These are phyloP conservation scores for Hozukius guyotensis DNA, from an alignment of 2,797 vertebrate genomes.

Conservation along the genomic window DNA sequence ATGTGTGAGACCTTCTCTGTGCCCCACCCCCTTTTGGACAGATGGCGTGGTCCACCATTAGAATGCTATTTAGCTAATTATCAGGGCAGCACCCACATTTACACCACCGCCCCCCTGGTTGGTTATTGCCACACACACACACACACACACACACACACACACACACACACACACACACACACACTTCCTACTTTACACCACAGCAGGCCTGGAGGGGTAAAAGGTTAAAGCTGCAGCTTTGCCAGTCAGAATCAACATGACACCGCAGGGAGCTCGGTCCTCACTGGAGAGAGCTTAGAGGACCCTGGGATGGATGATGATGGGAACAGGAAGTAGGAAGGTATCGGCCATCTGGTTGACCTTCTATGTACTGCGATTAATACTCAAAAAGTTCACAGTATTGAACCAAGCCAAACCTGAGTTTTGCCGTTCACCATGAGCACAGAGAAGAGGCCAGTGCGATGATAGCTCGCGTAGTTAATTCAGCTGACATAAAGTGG, in stretches of 20 bases:
- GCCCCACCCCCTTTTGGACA: slow-evolving; percentile 70
- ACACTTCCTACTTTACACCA: slow-evolving; percentile 12
- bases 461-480: neutral
- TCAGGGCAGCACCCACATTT: slow-evolving; percentile 59
- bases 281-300: slow-evolving; percentile 47
- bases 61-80: slow-evolving; percentile 80
- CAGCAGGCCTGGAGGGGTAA: slow-evolving; percentile 59
- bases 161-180: neutral
- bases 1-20: slow-evolving; percentile 72
- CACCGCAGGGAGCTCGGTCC: slow-evolving; percentile 46
- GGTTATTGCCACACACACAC: slow-evolving; percentile 43
- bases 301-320: slow-evolving; percentile 37
- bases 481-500: slow-evolving; percentile 7
- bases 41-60: slow-evolving; percentile 75
- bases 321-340: slow-evolving; percentile 48
- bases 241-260: slow-evolving; percentile 47
- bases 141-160: slow-evolving; percentile 28
- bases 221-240: slow-evolving; percentile 72
- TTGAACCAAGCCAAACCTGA: slow-evolving; percentile 18
- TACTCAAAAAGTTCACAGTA: slow-evolving; percentile 39
- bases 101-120: slow-evolving; percentile 25
- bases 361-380: slow-evolving; percentile 42
- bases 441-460: neutral
- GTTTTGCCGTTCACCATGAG: neutral
- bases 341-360: slow-evolving; percentile 60